These are phyloP conservation scores for Sarcophaga peregrina DNA, from an alignment of 1,140 invertebrate species.

Conservation along the genomic window DNA sequence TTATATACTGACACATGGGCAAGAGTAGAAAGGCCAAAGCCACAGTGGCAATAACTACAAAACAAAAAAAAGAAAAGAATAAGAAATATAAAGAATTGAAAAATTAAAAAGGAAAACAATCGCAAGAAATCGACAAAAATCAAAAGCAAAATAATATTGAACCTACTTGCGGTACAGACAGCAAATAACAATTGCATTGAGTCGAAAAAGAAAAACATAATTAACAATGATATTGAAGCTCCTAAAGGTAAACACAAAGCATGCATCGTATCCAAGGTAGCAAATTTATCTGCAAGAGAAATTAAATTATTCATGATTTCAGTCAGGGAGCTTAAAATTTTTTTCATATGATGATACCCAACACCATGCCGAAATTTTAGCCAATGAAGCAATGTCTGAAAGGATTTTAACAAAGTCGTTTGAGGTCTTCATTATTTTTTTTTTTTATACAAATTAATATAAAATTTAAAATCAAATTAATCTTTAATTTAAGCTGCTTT, in stretches of 20 bases:
- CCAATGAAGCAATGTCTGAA: no score
- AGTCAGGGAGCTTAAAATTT: neutral
- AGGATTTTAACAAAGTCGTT: no score
- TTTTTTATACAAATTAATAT: no score
- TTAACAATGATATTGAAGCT: conserved; percentile 92
- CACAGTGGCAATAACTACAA: conserved; percentile 92
- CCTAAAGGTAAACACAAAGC: conserved; percentile 95
- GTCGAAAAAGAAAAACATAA: conserved; percentile 99
- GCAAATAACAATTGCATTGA: conserved; percentile 98
- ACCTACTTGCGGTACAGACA: conserved; percentile 95
- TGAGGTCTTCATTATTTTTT: no score
- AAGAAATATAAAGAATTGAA: neutral
- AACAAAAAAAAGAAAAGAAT: neutral
- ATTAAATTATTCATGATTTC: neutral
- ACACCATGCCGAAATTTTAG: no score
- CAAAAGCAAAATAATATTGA: neutral
- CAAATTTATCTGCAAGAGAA: conserved; percentile 59
- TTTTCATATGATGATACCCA: no score
- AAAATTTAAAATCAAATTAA: no score
- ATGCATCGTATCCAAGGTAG: conserved; percentile 94
- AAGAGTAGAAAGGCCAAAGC: conserved; percentile 94
- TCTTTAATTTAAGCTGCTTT: no score
- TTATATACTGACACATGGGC: conserved; percentile 97
- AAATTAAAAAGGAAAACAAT: neutral
- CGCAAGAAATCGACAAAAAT: neutral